A percentile compares a stretch with the other conserved stretches of the same genome.
phyloP scores from a whole-genome alignment of 2,113 vertebrate genomes.

The Sceloporus tristichus region DNA sequence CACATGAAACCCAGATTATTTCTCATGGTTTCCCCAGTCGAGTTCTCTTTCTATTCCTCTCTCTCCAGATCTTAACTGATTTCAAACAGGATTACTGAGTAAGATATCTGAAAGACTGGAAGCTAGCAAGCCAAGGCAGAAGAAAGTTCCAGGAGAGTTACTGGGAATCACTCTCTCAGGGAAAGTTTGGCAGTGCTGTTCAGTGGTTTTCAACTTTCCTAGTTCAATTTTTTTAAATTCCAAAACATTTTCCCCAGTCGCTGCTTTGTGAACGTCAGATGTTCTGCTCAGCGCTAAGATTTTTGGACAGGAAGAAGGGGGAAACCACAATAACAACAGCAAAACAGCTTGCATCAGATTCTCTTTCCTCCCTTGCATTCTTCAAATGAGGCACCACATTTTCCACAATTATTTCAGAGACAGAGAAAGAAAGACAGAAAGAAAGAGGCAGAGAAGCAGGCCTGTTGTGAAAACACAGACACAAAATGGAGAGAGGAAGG shows the following conservation, averaged over 20 bases:
- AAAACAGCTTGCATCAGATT: constrained; percentile 31
- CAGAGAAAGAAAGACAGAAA: constrained; percentile 8
- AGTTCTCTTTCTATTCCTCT: constrained; percentile 19
- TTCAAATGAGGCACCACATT: constrained; percentile 34
- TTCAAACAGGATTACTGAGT: not conserved
- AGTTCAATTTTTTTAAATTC: not conserved
- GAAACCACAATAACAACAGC: constrained; percentile 29
- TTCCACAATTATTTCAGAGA: constrained; percentile 54
- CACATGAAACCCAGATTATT: constrained; percentile 61
- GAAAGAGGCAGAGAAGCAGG: constrained; percentile 41
- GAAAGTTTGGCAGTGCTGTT: not conserved
- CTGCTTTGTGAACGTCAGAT: not conserved
- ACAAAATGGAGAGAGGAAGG: not conserved
- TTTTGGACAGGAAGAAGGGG: not conserved
- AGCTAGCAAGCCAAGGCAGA: not conserved
- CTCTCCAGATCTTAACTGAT: not conserved
- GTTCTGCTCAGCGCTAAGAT: not conserved
- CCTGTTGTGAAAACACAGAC: not conserved
- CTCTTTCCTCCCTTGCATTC: constrained; percentile 15
- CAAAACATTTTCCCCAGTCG: not conserved
- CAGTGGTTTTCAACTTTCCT: not conserved
- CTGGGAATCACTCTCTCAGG: not conserved
- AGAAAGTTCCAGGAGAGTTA: not conserved
- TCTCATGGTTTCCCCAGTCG: constrained; percentile 48
- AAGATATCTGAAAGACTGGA: not conserved